A percentile compares a stretch with the other conserved stretches of the same genome.
phyloP scores from a whole-genome alignment of 2,113 vertebrate genomes.

The Osmerus eperlanus region DNA sequence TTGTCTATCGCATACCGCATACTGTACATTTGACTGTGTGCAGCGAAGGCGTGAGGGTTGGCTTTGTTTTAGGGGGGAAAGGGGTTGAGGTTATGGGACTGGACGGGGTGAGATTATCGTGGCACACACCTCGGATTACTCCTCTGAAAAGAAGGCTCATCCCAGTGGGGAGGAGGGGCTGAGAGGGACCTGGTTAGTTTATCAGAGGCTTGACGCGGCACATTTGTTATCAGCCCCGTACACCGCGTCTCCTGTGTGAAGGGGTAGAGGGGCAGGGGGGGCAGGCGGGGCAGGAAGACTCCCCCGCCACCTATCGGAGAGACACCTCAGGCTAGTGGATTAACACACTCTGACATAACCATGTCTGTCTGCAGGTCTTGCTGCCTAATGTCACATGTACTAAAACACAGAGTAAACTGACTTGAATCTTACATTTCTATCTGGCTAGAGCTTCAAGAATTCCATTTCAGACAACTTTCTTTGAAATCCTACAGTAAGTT shows the following conservation, averaged over 20 bases:
- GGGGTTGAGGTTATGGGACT: constrained; percentile 8
- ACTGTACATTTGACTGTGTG: constrained; percentile 22
- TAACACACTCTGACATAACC: not conserved
- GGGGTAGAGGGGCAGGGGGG: constrained; percentile 7
- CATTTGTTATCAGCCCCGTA: constrained; percentile 47
- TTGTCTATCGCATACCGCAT: constrained; percentile 13
- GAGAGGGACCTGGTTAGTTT: constrained; percentile 29
- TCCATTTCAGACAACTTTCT: too few species aligned
- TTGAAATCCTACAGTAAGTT: too few species aligned
- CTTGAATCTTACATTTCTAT: too few species aligned
- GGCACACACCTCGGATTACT: constrained; percentile 30
- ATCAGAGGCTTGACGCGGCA: constrained; percentile 43
- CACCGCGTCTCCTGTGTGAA: constrained; percentile 37
- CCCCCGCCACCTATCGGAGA: not conserved
- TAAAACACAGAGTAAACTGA: too few species aligned
- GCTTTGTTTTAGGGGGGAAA: not conserved
- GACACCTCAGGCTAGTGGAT: not conserved
- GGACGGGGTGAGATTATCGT: constrained; percentile 25
- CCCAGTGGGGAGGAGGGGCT: constrained; percentile 31
- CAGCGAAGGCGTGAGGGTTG: not conserved
- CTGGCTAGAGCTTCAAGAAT: too few species aligned
- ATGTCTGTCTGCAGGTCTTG: too few species aligned
- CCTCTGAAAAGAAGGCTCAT: constrained; percentile 16
- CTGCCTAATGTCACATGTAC: too few species aligned
- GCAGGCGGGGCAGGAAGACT: not conserved